These are phyloP conservation scores for Sparidentex hasta DNA, from an alignment of 2,797 vertebrate genomes.

Conservation along the genomic window DNA sequence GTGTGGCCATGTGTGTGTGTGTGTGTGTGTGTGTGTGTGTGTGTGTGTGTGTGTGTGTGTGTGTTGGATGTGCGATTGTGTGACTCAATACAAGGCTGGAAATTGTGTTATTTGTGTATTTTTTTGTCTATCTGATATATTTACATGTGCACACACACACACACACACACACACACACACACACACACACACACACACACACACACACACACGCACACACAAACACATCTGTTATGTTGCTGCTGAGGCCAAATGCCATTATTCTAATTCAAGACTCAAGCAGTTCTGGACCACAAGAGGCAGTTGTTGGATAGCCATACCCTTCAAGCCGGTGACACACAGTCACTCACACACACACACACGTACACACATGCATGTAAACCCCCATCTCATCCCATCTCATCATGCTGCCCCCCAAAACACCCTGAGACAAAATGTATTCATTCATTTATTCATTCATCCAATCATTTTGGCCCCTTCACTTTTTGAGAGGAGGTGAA, in stretches of 20 bases:
- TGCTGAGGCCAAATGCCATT: constrained; percentile 63
- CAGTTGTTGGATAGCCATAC: constrained; percentile 59
- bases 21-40: not conserved
- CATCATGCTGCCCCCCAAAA: constrained; percentile 67
- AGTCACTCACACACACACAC: constrained; percentile 23
- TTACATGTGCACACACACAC: not conserved
- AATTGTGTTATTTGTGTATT: constrained; percentile 8
- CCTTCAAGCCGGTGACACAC: constrained; percentile 56
- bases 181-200: constrained; percentile 17
- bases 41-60: not conserved
- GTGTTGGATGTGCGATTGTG: not conserved
- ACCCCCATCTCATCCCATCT: constrained; percentile 48
- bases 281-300: constrained; percentile 59
- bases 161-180: not conserved
- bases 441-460: constrained; percentile 82
- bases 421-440: constrained; percentile 76
- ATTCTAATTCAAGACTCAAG: constrained; percentile 66
- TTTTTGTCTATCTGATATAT: not conserved
- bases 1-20: too few relatives aligned
- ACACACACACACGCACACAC: constrained; percentile 30
- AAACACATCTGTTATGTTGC: constrained; percentile 47
- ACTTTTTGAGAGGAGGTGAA: constrained; percentile 78
- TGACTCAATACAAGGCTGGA: not conserved
- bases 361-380: constrained; percentile 28
- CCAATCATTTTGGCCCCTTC: constrained; percentile 79